Percentiles rank a stretch among this genome's conserved stretches.
Evolutionary conservation across 2,888 invertebrate genomes (phyloP).

Genomic region (Coelopa pilipes): DNA sequence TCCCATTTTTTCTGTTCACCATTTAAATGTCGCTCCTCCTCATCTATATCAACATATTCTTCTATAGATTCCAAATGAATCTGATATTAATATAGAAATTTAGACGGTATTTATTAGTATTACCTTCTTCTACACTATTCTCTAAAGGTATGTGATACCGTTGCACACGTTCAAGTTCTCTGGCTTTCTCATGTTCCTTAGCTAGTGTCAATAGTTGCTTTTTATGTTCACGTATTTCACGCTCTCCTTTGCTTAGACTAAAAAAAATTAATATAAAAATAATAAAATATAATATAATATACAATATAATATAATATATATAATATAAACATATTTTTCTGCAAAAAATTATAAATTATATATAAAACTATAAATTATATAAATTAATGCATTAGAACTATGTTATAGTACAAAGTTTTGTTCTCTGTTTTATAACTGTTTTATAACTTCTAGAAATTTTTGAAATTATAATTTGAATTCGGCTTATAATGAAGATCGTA

Average conservation of each 20-base stretch:
- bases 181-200: conserved; percentile 94
- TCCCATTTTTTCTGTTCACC: conserved; percentile 96
- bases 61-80: conserved; percentile 63
- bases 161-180: conserved; percentile 91
- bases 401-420: too few species aligned
- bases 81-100: conserved; percentile 18
- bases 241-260: conserved; percentile 88
- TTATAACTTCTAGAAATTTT: too few species aligned
- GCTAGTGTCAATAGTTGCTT: conserved; percentile 90
- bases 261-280: conserved; percentile 47
- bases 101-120: background rate
- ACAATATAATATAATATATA: background rate
- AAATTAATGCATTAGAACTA: too few species aligned
- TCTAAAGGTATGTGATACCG: conserved; percentile 95
- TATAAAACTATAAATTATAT: too few species aligned
- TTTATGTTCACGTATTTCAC: conserved; percentile 86
- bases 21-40: conserved; percentile 83
- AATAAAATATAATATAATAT: background rate
- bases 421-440: too few species aligned
- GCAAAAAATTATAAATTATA: too few species aligned
- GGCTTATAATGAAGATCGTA: too few species aligned
- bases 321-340: background rate
- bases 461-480: too few species aligned
- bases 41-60: conserved; percentile 86
- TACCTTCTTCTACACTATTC: conserved; percentile 75